Conservation (phyloP, 2,797 vertebrate species). For the Xerus rutilus region DNA sequence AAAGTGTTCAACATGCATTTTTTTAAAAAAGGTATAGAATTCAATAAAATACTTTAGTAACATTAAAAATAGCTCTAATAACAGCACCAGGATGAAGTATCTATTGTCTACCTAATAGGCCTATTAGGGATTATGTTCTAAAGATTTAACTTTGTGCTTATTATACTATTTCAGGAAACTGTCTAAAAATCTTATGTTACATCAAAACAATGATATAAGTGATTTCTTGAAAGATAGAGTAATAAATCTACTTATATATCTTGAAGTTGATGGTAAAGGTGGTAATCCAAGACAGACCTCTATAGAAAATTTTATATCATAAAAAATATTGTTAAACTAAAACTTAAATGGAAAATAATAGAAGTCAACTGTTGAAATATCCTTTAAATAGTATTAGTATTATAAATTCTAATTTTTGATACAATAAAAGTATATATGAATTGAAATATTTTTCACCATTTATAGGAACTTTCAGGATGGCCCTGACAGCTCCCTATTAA, state of each 20-base stretch:
- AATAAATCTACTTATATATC: background rate
- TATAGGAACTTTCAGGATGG: background rate
- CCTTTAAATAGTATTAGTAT: background rate
- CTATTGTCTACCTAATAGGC: background rate
- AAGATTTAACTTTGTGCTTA: slow-evolving; percentile 6
- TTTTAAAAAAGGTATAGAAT: too few species aligned
- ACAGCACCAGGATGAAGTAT: too few species aligned
- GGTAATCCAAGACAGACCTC: background rate
- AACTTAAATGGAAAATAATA: slow-evolving; percentile 24
- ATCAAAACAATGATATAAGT: background rate
- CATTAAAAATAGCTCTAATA: too few species aligned
- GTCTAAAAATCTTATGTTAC: background rate
- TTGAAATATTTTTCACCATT: background rate
- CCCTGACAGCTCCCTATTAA: background rate
- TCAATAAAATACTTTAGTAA: too few species aligned
- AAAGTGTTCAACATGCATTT: background rate
- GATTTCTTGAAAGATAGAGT: background rate
- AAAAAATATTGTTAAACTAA: background rate
- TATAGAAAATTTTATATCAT: background rate
- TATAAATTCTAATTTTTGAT: background rate
- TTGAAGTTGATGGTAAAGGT: background rate
- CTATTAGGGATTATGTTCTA: background rate
- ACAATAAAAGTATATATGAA: background rate
- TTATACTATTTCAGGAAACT: background rate
- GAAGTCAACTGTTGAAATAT: background rate